phyloP scores from a whole-genome alignment of 2,797 vertebrate genomes.

The Thalassophryne amazonica region DNA sequence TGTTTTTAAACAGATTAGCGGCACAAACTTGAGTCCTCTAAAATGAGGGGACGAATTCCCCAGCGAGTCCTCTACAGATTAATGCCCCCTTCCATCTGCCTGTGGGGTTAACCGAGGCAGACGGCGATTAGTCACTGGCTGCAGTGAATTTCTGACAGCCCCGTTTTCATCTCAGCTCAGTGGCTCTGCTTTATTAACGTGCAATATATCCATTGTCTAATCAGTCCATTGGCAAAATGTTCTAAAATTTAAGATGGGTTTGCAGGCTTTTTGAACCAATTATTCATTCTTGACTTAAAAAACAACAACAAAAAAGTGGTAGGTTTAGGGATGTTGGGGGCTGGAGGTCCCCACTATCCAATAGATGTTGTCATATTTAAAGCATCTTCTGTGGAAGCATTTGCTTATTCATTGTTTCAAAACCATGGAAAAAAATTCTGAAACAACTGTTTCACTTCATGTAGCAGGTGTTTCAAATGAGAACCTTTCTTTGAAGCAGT shows the following conservation, averaged over 20 bases:
- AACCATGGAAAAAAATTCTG: too few species aligned
- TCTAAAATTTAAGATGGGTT: constrained; percentile 1
- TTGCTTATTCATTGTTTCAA: too few species aligned
- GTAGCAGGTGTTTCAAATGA: too few species aligned
- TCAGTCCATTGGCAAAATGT: constrained; percentile 8
- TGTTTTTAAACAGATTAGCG: constrained; percentile 38
- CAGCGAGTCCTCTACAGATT: constrained; percentile 37
- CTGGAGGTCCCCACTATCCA: too few species aligned
- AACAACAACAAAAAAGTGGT: too few species aligned
- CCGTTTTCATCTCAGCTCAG: constrained; percentile 55
- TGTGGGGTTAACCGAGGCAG: constrained; percentile 44
- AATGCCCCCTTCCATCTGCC: constrained; percentile 47
- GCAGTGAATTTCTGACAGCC: constrained; percentile 45
- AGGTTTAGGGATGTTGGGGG: too few species aligned
- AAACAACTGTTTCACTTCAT: too few species aligned
- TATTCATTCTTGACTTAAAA: background rate
- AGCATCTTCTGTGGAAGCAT: too few species aligned
- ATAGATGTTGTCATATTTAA: too few species aligned
- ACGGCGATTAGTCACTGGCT: constrained; percentile 50
- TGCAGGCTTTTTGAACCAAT: background rate
- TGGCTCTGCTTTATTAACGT: constrained; percentile 25
- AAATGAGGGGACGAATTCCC: constrained; percentile 21
- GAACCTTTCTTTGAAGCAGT: too few species aligned
- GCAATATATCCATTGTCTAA: constrained; percentile 41
- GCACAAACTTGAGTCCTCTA: constrained; percentile 8